Percentiles rank a stretch among this genome's conserved stretches.
These are phyloP conservation scores for Phaonia tiefii DNA, from an alignment of 2,888 invertebrate species.

Conservation along the genomic window DNA sequence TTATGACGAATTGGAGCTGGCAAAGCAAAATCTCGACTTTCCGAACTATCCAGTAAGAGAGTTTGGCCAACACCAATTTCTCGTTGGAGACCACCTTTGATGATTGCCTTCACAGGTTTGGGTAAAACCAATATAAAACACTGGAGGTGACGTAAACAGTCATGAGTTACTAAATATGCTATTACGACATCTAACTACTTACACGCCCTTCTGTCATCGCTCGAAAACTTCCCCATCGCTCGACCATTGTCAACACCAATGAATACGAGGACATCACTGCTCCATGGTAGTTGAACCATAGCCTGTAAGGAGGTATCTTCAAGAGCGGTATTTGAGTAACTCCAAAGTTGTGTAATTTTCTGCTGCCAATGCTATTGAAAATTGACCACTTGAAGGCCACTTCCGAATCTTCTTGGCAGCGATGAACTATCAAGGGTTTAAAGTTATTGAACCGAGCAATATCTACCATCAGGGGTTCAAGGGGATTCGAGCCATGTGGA, in stretches of 20 bases:
- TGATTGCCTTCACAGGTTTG: slow-evolving; percentile 64
- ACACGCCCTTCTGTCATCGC: slow-evolving; percentile 54
- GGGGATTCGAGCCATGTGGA: slow-evolving; percentile 66
- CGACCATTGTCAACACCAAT: slow-evolving; percentile 54
- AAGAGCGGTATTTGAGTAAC: slow-evolving; percentile 34
- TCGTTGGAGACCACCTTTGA: slow-evolving; percentile 66
- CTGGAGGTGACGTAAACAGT: slow-evolving; percentile 46
- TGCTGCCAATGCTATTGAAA: slow-evolving; percentile 64
- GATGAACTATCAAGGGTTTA: slow-evolving; percentile 64
- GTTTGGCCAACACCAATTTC: slow-evolving; percentile 57
- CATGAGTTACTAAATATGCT: not conserved
- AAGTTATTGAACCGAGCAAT: slow-evolving; percentile 69
- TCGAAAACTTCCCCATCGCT: not conserved
- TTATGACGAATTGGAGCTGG: slow-evolving; percentile 55
- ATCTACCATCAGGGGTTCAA: slow-evolving; percentile 67
- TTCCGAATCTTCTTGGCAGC: slow-evolving; percentile 60
- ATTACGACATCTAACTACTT: not conserved
- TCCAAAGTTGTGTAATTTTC: slow-evolving; percentile 66
- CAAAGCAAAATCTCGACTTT: slow-evolving; percentile 69
- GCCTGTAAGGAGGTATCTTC: slow-evolving; percentile 66
- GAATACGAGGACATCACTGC: slow-evolving; percentile 67
- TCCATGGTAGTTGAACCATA: slow-evolving; percentile 69
- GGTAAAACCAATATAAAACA: slow-evolving; percentile 69
- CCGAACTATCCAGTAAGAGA: slow-evolving; percentile 66
- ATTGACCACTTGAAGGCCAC: slow-evolving; percentile 66